A percentile compares a stretch with the other conserved stretches of the same genome.
Conservation (phyloP, 2,797 vertebrate species). For the Sebastes kiyomatsui region DNA sequence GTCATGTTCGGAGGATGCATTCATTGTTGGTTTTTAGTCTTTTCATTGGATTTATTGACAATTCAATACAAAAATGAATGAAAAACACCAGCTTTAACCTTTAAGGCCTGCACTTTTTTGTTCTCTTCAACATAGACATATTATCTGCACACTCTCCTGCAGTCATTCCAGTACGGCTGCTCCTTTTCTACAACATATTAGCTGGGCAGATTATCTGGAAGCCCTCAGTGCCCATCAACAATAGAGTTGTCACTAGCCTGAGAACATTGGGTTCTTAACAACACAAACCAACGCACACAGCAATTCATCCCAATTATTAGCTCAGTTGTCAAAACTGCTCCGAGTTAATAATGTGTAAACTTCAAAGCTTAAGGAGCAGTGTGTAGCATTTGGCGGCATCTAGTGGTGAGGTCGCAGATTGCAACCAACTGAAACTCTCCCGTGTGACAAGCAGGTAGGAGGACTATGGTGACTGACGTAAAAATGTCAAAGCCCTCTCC, state of each 20-base stretch:
- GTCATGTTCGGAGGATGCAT: too few species aligned
- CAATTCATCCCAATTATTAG: slow-evolving; percentile 56
- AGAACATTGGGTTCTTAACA: slow-evolving; percentile 2
- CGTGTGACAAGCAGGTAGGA: too few species aligned
- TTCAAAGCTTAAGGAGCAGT: slow-evolving; percentile 8
- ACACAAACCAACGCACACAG: slow-evolving; percentile 37
- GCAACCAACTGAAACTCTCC: neutral
- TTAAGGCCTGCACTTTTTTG: neutral
- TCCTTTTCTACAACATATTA: slow-evolving; percentile 1
- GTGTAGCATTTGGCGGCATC: neutral
- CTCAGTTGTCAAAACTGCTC: slow-evolving; percentile 50
- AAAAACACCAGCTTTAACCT: neutral
- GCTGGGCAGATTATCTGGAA: slow-evolving; percentile 25
- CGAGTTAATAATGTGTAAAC: slow-evolving; percentile 24
- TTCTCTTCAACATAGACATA: neutral
- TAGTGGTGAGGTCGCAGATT: neutral
- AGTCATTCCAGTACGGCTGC: neutral
- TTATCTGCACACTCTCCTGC: neutral
- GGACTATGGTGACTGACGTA: too few species aligned
- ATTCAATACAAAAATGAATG: neutral
- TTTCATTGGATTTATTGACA: neutral
- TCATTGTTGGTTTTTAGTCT: neutral
- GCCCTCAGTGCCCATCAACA: slow-evolving; percentile 10
- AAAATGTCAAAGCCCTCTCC: too few species aligned
- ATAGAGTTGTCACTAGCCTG: slow-evolving; percentile 14